A percentile compares a stretch with the other conserved stretches of the same genome.
phyloP scores from a whole-genome alignment of 2,113 vertebrate genomes.

The Saccopteryx leptura region DNA sequence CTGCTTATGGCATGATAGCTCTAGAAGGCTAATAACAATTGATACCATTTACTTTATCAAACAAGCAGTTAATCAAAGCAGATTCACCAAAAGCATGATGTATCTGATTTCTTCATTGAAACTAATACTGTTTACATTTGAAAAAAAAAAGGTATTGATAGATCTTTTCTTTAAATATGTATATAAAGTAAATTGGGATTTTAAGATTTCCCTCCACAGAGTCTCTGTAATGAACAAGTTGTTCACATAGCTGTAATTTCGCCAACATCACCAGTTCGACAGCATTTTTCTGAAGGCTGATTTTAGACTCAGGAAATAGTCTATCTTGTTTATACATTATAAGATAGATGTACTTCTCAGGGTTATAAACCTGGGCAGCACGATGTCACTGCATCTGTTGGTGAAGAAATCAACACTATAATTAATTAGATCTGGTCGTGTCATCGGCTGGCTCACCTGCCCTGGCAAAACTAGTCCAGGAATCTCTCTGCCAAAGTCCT shows the following conservation, averaged over 20 bases:
- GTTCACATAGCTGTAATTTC: background rate
- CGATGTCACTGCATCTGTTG: slow-evolving; percentile 31
- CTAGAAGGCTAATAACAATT: background rate
- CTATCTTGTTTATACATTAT: background rate
- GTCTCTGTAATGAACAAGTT: background rate
- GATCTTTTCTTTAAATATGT: background rate
- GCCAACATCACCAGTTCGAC: background rate
- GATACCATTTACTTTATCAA: slow-evolving; percentile 43
- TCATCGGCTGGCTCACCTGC: background rate
- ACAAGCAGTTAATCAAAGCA: background rate
- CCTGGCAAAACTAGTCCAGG: background rate
- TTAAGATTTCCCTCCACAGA: background rate
- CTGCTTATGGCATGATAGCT: background rate
- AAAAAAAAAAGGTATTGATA: background rate
- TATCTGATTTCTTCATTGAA: slow-evolving; percentile 41
- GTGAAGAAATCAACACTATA: slow-evolving; percentile 29
- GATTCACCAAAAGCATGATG: background rate
- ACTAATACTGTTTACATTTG: slow-evolving; percentile 29
- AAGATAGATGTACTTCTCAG: slow-evolving; percentile 34
- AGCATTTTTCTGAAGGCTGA: background rate
- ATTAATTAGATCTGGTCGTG: background rate
- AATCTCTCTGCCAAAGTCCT: background rate
- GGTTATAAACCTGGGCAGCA: background rate
- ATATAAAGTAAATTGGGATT: background rate
- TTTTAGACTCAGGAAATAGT: background rate